phyloP scores from a whole-genome alignment of 2,797 vertebrate genomes.

The Hydrocynus forskahlii region DNA sequence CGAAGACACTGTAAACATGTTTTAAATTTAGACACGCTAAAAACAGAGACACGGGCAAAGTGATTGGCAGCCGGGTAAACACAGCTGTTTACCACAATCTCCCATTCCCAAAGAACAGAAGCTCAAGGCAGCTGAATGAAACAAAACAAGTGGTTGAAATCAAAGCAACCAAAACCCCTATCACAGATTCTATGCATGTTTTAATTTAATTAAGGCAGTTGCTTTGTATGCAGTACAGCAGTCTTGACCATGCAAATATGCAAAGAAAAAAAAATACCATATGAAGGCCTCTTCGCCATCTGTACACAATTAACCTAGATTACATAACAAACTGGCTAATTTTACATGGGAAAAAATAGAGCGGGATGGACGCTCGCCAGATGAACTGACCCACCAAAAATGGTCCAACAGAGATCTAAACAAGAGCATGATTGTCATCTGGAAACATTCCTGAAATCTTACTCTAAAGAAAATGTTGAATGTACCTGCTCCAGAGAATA shows the following conservation, averaged over 20 bases:
- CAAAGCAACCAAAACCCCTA: conserved; percentile 28
- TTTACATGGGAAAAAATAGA: neutral
- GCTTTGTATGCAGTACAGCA: conserved; percentile 3
- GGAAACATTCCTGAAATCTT: conserved; percentile 36
- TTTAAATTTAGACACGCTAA: conserved; percentile 54
- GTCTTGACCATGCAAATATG: conserved; percentile 6
- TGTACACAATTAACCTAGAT: neutral
- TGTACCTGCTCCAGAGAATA: conserved; percentile 8
- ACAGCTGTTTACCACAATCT: conserved; percentile 49
- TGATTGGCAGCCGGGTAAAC: conserved; percentile 50
- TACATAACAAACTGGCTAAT: neutral
- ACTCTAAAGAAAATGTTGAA: conserved; percentile 34
- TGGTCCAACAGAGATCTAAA: conserved; percentile 16
- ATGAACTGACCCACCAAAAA: neutral
- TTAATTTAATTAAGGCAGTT: conserved; percentile 14
- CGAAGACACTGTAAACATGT: conserved; percentile 48
- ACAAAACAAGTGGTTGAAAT: conserved; percentile 30
- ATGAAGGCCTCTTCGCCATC: neutral
- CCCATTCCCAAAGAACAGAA: conserved; percentile 36
- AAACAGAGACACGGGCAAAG: conserved; percentile 46
- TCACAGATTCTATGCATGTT: conserved; percentile 5
- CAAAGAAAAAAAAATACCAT: neutral
- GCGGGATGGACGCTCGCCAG: neutral
- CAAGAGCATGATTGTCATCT: neutral
- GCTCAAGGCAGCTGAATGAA: conserved; percentile 5